Evolutionary conservation across 2,113 vertebrate genomes (phyloP).

Genomic region (Megatriorchis doriae): DNA sequence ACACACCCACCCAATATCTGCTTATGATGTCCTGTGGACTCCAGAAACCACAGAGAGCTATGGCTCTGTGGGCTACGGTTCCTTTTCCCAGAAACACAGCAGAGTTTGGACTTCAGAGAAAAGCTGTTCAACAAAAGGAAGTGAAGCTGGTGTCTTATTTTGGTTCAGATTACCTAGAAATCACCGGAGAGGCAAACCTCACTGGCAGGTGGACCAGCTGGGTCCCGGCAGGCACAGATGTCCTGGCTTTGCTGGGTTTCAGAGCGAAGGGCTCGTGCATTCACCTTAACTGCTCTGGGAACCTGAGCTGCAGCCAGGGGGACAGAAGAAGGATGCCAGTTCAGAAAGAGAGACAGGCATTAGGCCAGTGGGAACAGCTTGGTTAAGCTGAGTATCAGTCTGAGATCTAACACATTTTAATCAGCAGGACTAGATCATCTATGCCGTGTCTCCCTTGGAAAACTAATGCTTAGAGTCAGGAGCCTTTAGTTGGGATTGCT

Average conservation of each 20-base stretch:
- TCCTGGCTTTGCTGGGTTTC: not conserved
- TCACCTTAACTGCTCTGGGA: not conserved
- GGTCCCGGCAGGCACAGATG: not conserved
- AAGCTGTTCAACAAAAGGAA: not conserved
- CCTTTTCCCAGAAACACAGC: not conserved
- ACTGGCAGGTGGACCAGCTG: not conserved
- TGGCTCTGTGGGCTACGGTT: fast-evolving
- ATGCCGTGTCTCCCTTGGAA: not conserved
- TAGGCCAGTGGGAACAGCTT: not conserved
- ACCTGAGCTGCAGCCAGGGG: not conserved
- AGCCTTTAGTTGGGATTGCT: not conserved
- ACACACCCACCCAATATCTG: not conserved
- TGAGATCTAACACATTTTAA: not conserved
- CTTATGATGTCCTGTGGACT: not conserved
- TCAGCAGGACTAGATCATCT: not conserved
- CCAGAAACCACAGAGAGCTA: not conserved
- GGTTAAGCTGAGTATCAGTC: not conserved
- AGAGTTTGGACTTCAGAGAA: not conserved
- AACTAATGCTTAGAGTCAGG: not conserved
- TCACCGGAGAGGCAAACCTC: not conserved
- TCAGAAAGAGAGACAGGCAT: not conserved
- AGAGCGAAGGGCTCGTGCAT: not conserved
- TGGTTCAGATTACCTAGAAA: not conserved
- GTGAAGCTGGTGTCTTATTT: not conserved
- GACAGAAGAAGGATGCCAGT: not conserved